These are phyloP conservation scores for Deilephila porcellus DNA, from an alignment of 2,888 invertebrate species.

Conservation along the genomic window DNA sequence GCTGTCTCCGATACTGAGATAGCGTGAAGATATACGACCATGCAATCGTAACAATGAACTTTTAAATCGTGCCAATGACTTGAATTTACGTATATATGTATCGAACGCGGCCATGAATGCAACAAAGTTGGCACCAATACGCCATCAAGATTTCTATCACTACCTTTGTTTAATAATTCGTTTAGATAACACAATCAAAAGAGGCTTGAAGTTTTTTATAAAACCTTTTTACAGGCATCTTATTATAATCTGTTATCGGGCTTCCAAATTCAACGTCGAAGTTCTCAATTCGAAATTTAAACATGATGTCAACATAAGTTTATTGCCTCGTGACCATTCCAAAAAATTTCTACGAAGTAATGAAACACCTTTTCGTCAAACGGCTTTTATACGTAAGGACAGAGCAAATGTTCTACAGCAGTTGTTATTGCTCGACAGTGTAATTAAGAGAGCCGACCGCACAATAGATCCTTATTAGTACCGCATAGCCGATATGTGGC, in stretches of 20 bases:
- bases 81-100: slow-evolving; percentile 12
- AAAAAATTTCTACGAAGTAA: slow-evolving; percentile 4
- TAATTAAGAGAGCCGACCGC: slow-evolving; percentile 58
- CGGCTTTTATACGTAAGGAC: slow-evolving; percentile 3
- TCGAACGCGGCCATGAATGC: slow-evolving; percentile 10
- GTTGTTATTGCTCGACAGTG: slow-evolving; percentile 28
- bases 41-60: slow-evolving; percentile 26
- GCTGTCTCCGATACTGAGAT: slow-evolving; percentile 43
- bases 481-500: slow-evolving; percentile 60
- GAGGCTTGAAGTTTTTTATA: too few species aligned
- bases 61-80: slow-evolving; percentile 27
- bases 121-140: slow-evolving; percentile 13
- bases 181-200: background rate
- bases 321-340: slow-evolving; percentile 1
- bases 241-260: too few species aligned
- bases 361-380: slow-evolving; percentile 4
- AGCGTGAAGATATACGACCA: slow-evolving; percentile 39
- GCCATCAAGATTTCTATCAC: background rate
- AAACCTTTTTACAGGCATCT: too few species aligned
- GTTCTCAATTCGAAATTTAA: too few species aligned
- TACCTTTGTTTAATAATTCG: background rate
- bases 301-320: background rate
- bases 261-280: too few species aligned
- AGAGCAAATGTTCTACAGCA: background rate
- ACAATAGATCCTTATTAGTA: slow-evolving; percentile 74